Evolutionary conservation across 2,888 invertebrate genomes (phyloP).

Genomic region (Acrobasis consociella): DNA sequence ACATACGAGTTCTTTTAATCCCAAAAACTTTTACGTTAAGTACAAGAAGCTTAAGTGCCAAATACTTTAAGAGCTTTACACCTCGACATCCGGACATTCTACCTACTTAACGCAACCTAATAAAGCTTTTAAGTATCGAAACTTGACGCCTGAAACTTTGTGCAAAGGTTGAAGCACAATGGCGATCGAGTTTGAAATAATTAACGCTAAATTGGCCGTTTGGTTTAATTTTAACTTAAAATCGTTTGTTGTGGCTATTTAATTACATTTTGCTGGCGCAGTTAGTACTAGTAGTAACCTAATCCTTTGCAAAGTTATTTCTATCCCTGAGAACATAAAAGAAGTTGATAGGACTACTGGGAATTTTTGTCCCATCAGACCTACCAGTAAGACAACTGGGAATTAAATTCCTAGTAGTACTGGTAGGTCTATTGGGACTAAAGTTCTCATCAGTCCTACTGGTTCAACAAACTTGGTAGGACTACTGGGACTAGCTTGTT

Average conservation of each 20-base stretch:
- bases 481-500: too few relatives aligned
- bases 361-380: too few relatives aligned
- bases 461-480: too few relatives aligned
- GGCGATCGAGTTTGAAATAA: constrained; percentile 2
- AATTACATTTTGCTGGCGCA: background rate
- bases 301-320: background rate
- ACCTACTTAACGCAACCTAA: constrained; percentile 2
- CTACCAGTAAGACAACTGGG: too few relatives aligned
- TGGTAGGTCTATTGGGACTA: too few relatives aligned
- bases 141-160: constrained; percentile 3
- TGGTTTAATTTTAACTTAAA: constrained; percentile 1
- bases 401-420: too few relatives aligned
- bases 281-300: too few relatives aligned
- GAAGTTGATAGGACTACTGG: too few relatives aligned
- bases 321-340: too few relatives aligned
- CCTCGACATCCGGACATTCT: background rate
- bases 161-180: constrained; percentile 7
- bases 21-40: too few relatives aligned
- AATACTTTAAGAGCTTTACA: background rate
- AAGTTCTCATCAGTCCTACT: too few relatives aligned
- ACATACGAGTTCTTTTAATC: too few relatives aligned
- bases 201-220: background rate
- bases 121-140: constrained; percentile 13
- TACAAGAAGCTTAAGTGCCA: background rate
- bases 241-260: background rate